Evolutionary conservation across 2,888 invertebrate species (phyloP).

Genomic region (Orthosia gothica): DNA sequence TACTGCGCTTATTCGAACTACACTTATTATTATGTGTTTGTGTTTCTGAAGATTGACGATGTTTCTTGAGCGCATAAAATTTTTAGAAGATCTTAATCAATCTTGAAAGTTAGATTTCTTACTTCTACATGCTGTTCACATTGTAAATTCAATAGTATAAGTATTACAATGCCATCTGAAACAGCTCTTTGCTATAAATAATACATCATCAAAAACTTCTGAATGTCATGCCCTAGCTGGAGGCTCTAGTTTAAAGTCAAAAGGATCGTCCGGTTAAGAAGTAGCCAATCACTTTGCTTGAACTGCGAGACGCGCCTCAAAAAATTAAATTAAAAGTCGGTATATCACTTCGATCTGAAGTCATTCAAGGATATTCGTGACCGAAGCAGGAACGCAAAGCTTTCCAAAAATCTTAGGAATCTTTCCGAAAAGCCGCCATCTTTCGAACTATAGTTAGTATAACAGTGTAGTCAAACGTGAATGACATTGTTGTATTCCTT

Average conservation of each 20-base stretch:
- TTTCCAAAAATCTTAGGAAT: slow-evolving; percentile 10
- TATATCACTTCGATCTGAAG: neutral
- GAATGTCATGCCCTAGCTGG: neutral
- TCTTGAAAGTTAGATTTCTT: too few species aligned
- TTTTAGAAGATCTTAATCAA: neutral
- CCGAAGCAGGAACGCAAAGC: slow-evolving; percentile 3
- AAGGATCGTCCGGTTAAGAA: too few species aligned
- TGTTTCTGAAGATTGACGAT: neutral
- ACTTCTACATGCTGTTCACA: neutral
- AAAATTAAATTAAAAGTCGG: too few species aligned
- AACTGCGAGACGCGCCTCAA: too few species aligned
- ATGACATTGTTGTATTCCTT: neutral
- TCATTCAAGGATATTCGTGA: neutral
- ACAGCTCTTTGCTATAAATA: neutral
- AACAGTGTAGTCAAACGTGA: slow-evolving; percentile 1
- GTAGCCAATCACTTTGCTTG: too few species aligned
- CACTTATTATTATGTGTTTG: neutral
- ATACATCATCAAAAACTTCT: neutral
- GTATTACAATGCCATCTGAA: neutral
- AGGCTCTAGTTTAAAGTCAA: too few species aligned
- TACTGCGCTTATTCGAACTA: too few species aligned
- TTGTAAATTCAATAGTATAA: neutral
- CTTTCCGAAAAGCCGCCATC: slow-evolving; percentile 5
- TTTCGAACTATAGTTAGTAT: neutral
- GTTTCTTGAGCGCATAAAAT: neutral